A percentile compares a stretch with the other conserved stretches of the same genome.
Evolutionary conservation across 2,113 vertebrate species (phyloP).

Genomic region (Centropus bengalensis): DNA sequence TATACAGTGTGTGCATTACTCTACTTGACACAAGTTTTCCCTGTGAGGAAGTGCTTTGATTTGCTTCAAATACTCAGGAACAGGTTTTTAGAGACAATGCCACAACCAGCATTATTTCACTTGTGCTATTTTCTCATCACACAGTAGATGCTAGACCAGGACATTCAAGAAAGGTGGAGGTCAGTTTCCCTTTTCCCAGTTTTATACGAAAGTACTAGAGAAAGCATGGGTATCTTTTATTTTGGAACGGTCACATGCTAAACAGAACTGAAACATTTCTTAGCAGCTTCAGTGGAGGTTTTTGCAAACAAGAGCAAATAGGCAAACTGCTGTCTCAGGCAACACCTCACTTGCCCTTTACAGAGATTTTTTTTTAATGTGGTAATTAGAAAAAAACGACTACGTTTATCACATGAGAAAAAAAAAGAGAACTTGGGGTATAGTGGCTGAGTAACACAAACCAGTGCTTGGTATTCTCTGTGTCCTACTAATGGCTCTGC

Average conservation of each 20-base stretch:
- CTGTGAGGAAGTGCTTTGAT: background rate
- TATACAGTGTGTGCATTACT: background rate
- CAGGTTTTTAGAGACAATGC: background rate
- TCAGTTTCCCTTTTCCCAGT: background rate
- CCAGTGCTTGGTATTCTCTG: rapidly evolving
- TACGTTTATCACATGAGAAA: background rate
- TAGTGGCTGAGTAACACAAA: background rate
- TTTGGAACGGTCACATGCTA: background rate
- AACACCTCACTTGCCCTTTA: background rate
- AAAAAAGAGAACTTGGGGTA: background rate
- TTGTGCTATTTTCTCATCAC: background rate
- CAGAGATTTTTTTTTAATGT: background rate
- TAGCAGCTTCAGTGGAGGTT: background rate
- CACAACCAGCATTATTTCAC: background rate
- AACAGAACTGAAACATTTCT: background rate
- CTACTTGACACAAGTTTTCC: background rate
- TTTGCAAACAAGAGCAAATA: background rate
- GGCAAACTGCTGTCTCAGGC: background rate
- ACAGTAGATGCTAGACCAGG: background rate
- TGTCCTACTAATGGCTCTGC: background rate
- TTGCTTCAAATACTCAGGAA: background rate
- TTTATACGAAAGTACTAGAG: background rate
- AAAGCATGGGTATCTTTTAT: background rate
- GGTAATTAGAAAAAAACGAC: background rate
- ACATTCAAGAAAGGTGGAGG: background rate